phyloP scores from a whole-genome alignment of 2,797 vertebrate species.

The Sebastiscus albofasciatus region DNA sequence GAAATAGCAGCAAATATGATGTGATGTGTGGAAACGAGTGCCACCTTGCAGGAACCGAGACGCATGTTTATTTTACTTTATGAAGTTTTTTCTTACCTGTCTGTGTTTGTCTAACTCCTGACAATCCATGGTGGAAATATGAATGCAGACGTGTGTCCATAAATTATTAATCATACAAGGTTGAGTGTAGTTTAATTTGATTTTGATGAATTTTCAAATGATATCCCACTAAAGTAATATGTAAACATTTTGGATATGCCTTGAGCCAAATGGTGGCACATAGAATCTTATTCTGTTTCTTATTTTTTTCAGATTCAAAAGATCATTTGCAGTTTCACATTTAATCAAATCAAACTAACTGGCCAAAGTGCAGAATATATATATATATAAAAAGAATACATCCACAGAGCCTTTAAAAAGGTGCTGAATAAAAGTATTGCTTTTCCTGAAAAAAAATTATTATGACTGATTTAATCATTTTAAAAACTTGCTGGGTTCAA shows the following conservation, averaged over 20 bases:
- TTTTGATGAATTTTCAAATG: conserved; percentile 41
- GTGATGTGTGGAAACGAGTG: conserved; percentile 70
- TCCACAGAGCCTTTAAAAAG: too few species aligned
- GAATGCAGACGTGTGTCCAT: conserved; percentile 21
- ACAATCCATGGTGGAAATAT: conserved; percentile 32
- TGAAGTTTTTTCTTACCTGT: conserved; percentile 40
- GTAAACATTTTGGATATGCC: neutral
- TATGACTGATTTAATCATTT: too few species aligned
- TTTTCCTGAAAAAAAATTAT: too few species aligned
- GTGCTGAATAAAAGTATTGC: too few species aligned
- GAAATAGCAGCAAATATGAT: conserved; percentile 76
- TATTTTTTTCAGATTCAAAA: neutral
- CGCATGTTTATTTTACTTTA: conserved; percentile 59
- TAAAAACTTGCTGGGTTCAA: rapidly evolving
- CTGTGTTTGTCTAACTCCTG: conserved; percentile 43
- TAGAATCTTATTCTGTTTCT: neutral
- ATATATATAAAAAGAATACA: neutral
- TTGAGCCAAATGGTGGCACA: neutral
- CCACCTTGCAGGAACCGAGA: conserved; percentile 50
- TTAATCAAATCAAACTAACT: neutral
- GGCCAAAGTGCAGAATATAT: neutral
- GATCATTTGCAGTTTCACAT: neutral
- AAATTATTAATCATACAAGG: conserved; percentile 40
- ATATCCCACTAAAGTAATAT: neutral
- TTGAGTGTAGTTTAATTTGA: conserved; percentile 39